Evolutionary conservation across 2,797 vertebrate species (phyloP).

Genomic region (Helicolenus hilgendorfi): DNA sequence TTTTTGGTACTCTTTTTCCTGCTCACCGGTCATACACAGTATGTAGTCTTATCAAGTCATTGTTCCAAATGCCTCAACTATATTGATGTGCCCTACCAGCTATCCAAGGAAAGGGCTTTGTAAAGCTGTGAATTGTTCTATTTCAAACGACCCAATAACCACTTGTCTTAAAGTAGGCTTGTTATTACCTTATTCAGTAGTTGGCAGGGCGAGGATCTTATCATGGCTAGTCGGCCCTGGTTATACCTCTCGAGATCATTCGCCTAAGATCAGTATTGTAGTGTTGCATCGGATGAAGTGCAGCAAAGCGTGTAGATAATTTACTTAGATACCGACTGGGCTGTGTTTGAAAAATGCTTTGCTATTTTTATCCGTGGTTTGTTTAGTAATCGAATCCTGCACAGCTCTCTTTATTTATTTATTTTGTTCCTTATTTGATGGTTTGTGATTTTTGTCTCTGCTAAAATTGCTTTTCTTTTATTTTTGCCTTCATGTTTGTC

Average conservation of each 20-base stretch:
- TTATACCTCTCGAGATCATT: slow-evolving; percentile 79
- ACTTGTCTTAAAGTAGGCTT: slow-evolving; percentile 88
- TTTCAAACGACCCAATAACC: slow-evolving; percentile 87
- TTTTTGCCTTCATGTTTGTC: slow-evolving; percentile 48
- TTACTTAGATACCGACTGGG: slow-evolving; percentile 72
- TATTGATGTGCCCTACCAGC: slow-evolving; percentile 86
- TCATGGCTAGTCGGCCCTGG: slow-evolving; percentile 64
- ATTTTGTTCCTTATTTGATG: slow-evolving; percentile 71
- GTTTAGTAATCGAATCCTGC: slow-evolving; percentile 73
- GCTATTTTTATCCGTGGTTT: slow-evolving; percentile 77
- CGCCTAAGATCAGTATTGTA: slow-evolving; percentile 73
- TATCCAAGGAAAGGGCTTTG: slow-evolving; percentile 85
- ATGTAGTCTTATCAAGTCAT: slow-evolving; percentile 77
- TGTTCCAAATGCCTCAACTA: slow-evolving; percentile 87
- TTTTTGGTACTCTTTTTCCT: slow-evolving; percentile 63
- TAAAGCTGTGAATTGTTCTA: slow-evolving; percentile 88
- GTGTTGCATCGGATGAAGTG: slow-evolving; percentile 70
- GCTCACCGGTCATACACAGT: slow-evolving; percentile 68
- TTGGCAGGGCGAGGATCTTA: slow-evolving; percentile 67
- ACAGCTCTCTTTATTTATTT: slow-evolving; percentile 80
- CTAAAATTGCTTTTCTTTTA: slow-evolving; percentile 39
- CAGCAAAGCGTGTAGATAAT: slow-evolving; percentile 85
- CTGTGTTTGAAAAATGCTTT: slow-evolving; percentile 78
- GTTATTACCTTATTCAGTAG: slow-evolving; percentile 80
- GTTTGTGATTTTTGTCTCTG: slow-evolving; percentile 59